These are phyloP conservation scores for Proctacanthus coquilletti DNA, from an alignment of 1,140 invertebrate genomes.

Conservation along the genomic window DNA sequence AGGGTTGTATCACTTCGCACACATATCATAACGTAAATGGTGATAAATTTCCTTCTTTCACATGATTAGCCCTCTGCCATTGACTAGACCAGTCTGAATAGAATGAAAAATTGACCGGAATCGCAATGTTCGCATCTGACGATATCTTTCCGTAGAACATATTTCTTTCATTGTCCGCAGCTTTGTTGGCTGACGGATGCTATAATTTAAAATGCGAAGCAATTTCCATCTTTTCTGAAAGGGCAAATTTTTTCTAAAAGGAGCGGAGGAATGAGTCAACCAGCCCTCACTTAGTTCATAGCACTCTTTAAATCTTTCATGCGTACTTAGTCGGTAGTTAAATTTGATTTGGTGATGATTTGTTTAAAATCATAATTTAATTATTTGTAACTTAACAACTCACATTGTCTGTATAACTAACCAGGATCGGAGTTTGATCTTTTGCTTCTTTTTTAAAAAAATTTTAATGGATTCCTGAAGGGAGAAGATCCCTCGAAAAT, in stretches of 20 bases:
- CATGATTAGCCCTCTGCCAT: conserved; percentile 1
- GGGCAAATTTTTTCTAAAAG: not conserved
- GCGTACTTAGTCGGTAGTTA: no score
- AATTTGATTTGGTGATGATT: no score
- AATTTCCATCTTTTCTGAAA: not conserved
- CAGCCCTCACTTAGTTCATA: no score
- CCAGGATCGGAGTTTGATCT: no score
- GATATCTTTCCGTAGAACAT: not conserved
- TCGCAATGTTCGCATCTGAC: not conserved
- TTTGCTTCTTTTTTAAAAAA: no score
- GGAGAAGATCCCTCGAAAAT: no score
- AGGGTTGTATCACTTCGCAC: conserved; percentile 1
- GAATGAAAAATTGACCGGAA: conserved; percentile 5
- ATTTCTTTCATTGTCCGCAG: no score
- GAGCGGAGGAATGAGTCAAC: not conserved
- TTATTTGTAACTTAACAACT: no score
- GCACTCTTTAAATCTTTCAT: no score
- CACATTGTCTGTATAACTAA: no score
- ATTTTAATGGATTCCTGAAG: no score
- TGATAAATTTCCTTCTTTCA: conserved; percentile 3
- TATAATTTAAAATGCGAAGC: conserved; percentile 3
- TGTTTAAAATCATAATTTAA: no score
- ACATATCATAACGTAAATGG: not conserved
- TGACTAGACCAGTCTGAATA: not conserved
- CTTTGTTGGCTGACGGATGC: conserved; percentile 1